These are phyloP conservation scores for Callyntrura sp. DNA, from an alignment of 2,888 invertebrate species.

Conservation along the genomic window DNA sequence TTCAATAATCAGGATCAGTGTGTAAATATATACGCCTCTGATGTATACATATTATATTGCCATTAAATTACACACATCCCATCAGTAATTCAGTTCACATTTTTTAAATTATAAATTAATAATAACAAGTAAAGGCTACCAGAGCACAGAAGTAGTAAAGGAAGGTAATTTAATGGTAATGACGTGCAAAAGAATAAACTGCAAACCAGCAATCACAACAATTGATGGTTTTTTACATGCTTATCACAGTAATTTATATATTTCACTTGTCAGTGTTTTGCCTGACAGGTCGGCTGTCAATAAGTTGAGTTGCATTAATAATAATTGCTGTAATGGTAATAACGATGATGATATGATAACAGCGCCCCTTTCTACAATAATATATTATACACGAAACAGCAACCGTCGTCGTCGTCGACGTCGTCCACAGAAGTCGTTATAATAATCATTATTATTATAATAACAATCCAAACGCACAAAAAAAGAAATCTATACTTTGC, in stretches of 20 bases:
- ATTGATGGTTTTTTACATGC: constrained; percentile 45
- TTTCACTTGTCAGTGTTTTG: constrained; percentile 59
- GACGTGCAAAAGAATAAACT: constrained; percentile 52
- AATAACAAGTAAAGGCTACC: constrained; percentile 3
- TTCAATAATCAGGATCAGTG: constrained; percentile 10
- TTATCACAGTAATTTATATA: constrained; percentile 52
- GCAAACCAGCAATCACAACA: constrained; percentile 55
- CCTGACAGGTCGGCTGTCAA: constrained; percentile 78
- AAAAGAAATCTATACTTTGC: constrained; percentile 22
- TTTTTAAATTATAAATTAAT: constrained; percentile 39
- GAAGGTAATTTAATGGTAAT: constrained; percentile 50
- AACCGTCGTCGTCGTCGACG: not conserved
- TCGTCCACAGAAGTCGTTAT: constrained; percentile 19
- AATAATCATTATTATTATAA: constrained; percentile 53
- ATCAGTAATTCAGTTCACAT: constrained; percentile 50
- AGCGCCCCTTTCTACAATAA: constrained; percentile 32
- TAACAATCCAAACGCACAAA: constrained; percentile 2
- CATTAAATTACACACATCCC: not conserved
- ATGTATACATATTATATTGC: not conserved
- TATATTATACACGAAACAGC: constrained; percentile 23
- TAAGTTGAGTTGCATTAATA: constrained; percentile 70
- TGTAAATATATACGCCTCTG: constrained; percentile 14
- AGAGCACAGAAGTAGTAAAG: constrained; percentile 20
- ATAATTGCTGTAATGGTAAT: constrained; percentile 72
- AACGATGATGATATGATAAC: constrained; percentile 73